Base-by-base conservation (phyloP, 2,888 invertebrate species). In the Leptinotarsa juncta region DNA sequence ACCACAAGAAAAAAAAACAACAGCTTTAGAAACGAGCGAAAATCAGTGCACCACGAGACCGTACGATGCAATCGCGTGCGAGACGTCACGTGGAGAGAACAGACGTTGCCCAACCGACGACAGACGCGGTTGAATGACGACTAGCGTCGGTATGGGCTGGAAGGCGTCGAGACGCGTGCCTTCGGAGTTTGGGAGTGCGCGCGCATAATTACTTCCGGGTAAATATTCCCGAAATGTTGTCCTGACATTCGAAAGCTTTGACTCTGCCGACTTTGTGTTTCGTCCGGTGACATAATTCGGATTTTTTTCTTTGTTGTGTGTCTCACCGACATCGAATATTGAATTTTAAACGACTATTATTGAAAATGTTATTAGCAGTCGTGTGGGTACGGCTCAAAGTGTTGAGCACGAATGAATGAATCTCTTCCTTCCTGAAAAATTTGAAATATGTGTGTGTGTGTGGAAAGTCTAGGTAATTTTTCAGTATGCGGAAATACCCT, bases 171-270 rank as follows among this genome's bases (percentile, higher is more conserved):
- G 87, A 87, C 88, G 87, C 87, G 88, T 86, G 88, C 88, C 88
- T 88, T 85, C 86, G 85, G 85, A 87, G 81, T 79, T 77, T 42
- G 78, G 78, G 67, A 81, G 89, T 89, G 90, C 90, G 90, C 89
- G 90, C 90, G 90, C 89, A 88, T 88, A 86, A 88, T 88, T 87
- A 89, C 88, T 89, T 89, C 90, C 90, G 82, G 82, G 81, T 81
- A 78, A 79, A 79, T 76, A 79, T 73, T 78, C 74, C 79, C 77
- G 76, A 77, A 79, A 79, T 76, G 76, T 76, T 75, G 75, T 75
- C 74, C 71, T 75, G 67, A 73, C 74, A 68, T 67, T 72, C 73
- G 77, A 73, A 74, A 72, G 73, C 76, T 76, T 72, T 71, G 71
- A 67, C 71, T 71, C 67, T 10, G 62, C 32, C 74, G 74, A 74